A percentile compares a stretch with the other conserved stretches of the same genome.
phyloP scores from a whole-genome alignment of 2,113 vertebrate species.

The Eudyptes chrysolophus region DNA sequence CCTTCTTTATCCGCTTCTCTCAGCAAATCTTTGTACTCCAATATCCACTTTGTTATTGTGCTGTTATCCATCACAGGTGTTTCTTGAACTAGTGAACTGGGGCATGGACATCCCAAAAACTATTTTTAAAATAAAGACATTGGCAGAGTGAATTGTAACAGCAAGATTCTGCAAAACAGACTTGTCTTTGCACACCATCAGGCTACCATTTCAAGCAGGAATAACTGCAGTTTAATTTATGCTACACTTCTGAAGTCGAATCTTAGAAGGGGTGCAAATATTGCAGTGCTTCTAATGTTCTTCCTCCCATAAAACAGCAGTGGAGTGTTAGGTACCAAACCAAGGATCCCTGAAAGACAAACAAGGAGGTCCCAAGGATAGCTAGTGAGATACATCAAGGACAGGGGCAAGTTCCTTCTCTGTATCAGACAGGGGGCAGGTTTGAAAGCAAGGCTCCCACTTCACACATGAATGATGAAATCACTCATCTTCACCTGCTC shows the following conservation, averaged over 20 bases:
- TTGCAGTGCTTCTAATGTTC: not conserved
- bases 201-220: not conserved
- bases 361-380: not conserved
- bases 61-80: not conserved
- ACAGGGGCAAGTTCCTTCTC: not conserved
- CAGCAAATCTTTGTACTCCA: not conserved
- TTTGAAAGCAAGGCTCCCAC: not conserved
- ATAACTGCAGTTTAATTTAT: not conserved
- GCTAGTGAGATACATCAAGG: not conserved
- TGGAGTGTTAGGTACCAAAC: not conserved
- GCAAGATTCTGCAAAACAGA: not conserved
- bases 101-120: not conserved
- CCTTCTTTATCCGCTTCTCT: slow-evolving; percentile 15
- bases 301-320: not conserved
- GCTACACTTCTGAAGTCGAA: not conserved
- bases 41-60: not conserved
- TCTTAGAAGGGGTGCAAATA: not conserved
- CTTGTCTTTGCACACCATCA: not conserved
- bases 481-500: not conserved
- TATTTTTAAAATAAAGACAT: not conserved
- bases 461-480: not conserved
- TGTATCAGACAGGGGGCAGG: not conserved
- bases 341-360: not conserved
- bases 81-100: not conserved
- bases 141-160: not conserved